Conservation (phyloP, 1,140 invertebrate genomes). For the Rhagoletis pomonella region DNA sequence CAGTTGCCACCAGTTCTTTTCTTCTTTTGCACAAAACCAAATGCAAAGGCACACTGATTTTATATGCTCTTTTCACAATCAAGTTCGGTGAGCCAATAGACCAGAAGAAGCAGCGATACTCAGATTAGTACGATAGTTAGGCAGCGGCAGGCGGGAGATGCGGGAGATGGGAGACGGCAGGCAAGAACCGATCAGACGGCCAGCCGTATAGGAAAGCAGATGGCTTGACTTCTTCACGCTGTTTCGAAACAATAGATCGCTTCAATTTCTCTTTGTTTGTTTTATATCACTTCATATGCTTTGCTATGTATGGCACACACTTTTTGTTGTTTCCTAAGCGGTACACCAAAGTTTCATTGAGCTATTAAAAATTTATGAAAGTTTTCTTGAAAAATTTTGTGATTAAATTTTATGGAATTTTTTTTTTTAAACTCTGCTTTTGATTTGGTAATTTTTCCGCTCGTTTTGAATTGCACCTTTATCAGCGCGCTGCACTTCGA, state of each 20-base stretch:
- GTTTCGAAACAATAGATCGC: background rate
- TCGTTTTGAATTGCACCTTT: conserved; percentile 5
- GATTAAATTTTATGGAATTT: background rate
- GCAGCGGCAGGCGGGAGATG: background rate
- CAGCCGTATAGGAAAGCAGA: too few species aligned
- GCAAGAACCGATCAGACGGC: background rate
- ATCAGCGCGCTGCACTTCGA: conserved; percentile 16
- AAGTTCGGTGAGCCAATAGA: background rate
- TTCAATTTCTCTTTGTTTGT: background rate
- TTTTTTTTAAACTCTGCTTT: background rate
- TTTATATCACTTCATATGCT: background rate
- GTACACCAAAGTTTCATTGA: background rate
- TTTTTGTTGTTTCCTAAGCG: background rate
- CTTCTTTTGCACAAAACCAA: background rate
- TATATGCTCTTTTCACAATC: background rate
- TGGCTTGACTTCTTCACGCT: background rate
- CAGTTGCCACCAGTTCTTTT: conserved; percentile 13
- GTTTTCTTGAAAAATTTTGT: background rate
- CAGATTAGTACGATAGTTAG: background rate
- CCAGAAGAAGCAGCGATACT: background rate
- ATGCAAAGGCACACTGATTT: background rate
- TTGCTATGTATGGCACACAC: background rate
- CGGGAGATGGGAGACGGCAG: background rate
- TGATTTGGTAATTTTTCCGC: background rate
- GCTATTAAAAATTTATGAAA: background rate